Percentiles rank a stretch among this genome's conserved stretches.
Conservation (phyloP, 1,140 invertebrate species). For the Melanaphis sacchari region DNA sequence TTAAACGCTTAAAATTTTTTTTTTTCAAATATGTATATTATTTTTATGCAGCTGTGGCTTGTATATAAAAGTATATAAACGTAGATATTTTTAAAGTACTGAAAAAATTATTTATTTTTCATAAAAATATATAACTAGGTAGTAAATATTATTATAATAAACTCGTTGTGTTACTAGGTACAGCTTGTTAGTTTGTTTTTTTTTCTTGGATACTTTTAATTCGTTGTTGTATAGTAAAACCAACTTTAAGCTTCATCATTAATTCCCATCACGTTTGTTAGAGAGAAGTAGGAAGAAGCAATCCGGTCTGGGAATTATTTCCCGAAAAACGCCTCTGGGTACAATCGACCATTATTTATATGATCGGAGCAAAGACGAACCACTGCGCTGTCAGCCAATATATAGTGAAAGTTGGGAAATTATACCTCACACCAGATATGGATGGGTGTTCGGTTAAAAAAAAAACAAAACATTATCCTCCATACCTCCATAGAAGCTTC, state of each 20-base stretch:
- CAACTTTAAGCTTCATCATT: conserved; percentile 42
- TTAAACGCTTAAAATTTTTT: too few species aligned
- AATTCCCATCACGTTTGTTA: conserved; percentile 35
- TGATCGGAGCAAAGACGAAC: conserved; percentile 27
- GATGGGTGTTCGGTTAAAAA: conserved; percentile 27
- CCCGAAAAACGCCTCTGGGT: conserved; percentile 21
- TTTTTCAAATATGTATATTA: background rate
- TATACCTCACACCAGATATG: background rate
- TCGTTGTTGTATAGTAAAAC: too few species aligned
- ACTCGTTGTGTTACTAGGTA: background rate
- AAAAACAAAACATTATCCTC: conserved; percentile 27
- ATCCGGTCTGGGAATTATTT: conserved; percentile 35
- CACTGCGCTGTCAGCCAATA: background rate
- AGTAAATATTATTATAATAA: background rate
- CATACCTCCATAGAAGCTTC: background rate
- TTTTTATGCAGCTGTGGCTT: background rate
- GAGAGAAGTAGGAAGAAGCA: background rate
- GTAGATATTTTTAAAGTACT: background rate
- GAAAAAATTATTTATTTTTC: background rate
- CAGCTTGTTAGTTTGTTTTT: conserved; percentile 27
- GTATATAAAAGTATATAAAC: background rate
- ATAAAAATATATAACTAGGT: background rate
- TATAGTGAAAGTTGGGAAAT: background rate
- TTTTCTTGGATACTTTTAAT: conserved; percentile 16
- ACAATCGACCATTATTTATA: conserved; percentile 38